These are phyloP conservation scores for Latrodectus hesperus DNA, from an alignment of 2,888 invertebrate genomes.

Conservation along the genomic window DNA sequence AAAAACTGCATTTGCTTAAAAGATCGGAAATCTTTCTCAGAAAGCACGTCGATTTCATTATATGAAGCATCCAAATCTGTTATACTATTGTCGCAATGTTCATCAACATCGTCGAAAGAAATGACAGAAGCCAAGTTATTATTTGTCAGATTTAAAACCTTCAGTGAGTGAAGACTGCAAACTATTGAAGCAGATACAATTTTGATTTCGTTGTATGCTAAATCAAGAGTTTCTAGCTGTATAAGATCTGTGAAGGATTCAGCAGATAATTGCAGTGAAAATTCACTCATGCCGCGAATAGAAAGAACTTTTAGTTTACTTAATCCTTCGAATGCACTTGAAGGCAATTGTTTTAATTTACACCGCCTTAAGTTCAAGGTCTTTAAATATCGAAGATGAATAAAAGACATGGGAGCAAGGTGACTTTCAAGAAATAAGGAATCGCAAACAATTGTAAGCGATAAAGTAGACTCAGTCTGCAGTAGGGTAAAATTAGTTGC, in stretches of 20 bases:
- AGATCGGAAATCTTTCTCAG: slow-evolving; percentile 83
- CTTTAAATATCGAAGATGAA: slow-evolving; percentile 81
- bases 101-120: slow-evolving; percentile 78
- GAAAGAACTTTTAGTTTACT: slow-evolving; percentile 82
- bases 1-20: slow-evolving; percentile 81
- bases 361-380: slow-evolving; percentile 86
- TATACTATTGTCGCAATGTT: slow-evolving; percentile 72
- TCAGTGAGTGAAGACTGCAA: slow-evolving; percentile 76
- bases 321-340: slow-evolving; percentile 79
- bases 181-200: slow-evolving; percentile 80
- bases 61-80: slow-evolving; percentile 81
- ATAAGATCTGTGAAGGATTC: slow-evolving; percentile 71
- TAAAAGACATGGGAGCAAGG: slow-evolving; percentile 70
- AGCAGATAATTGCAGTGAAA: slow-evolving; percentile 73
- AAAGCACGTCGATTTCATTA: slow-evolving; percentile 83
- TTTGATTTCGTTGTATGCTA: slow-evolving; percentile 72
- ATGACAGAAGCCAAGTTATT: slow-evolving; percentile 86
- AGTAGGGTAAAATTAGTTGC: slow-evolving; percentile 91
- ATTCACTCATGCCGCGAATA: slow-evolving; percentile 84
- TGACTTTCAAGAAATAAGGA: slow-evolving; percentile 69
- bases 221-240: slow-evolving; percentile 70
- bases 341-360: slow-evolving; percentile 77
- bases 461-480: slow-evolving; percentile 87
- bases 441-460: slow-evolving; percentile 83
- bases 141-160: slow-evolving; percentile 83